Percentiles rank a stretch among this genome's conserved stretches.
phyloP scores from a whole-genome alignment of 1,140 invertebrate species.

The Druon quercuslanigerum region DNA sequence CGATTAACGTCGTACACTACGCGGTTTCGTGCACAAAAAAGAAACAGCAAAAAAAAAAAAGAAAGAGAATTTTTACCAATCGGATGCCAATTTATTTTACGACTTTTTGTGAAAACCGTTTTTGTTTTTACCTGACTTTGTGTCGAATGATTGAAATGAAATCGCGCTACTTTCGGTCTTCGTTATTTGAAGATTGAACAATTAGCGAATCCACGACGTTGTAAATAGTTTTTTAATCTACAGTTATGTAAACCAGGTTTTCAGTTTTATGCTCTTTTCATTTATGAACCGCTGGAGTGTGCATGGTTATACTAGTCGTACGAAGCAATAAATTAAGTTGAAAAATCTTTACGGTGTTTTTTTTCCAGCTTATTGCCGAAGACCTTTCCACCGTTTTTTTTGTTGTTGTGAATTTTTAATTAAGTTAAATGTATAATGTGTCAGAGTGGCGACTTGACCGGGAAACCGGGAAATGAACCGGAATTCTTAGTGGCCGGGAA shows the following conservation, averaged over 20 bases:
- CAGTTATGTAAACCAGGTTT: constrained; percentile 39
- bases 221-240: constrained; percentile 31
- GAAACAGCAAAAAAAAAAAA: background rate
- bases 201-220: constrained; percentile 51
- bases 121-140: constrained; percentile 17
- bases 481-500: too few species aligned
- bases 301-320: constrained; percentile 58
- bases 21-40: constrained; percentile 20
- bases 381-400: background rate
- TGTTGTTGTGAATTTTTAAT: too few species aligned
- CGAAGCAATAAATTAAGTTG: constrained; percentile 65
- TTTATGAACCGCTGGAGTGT: constrained; percentile 50
- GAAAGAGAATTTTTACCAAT: background rate
- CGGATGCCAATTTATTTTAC: constrained; percentile 1
- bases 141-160: constrained; percentile 65
- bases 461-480: too few species aligned
- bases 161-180: constrained; percentile 66
- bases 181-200: constrained; percentile 61
- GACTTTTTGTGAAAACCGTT: background rate
- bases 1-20: constrained; percentile 1
- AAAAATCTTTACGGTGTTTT: constrained; percentile 40
- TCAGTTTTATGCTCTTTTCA: constrained; percentile 44
- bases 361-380: background rate
- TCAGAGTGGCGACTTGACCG: too few species aligned
- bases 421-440: too few species aligned